These are phyloP conservation scores for Serripes groenlandicus DNA, from an alignment of 2,888 invertebrate genomes.

Conservation along the genomic window DNA sequence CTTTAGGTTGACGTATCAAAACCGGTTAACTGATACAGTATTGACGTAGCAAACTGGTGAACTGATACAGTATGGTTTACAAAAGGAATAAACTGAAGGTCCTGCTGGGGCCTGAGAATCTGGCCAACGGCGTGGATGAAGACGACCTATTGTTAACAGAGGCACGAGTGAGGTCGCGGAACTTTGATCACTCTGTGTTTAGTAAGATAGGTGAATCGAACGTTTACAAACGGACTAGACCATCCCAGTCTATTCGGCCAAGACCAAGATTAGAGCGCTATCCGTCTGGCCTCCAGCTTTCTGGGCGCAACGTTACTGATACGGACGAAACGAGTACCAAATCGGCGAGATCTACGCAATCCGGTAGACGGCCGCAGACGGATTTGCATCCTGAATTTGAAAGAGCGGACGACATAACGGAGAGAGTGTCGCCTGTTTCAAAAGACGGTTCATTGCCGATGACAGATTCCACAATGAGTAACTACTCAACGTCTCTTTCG, in stretches of 20 bases:
- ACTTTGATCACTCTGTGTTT: conserved; percentile 22
- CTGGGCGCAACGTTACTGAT: conserved; percentile 65
- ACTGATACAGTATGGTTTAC: conserved; percentile 56
- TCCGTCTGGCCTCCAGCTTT: conserved; percentile 64
- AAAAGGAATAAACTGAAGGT: conserved; percentile 53
- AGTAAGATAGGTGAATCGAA: conserved; percentile 64
- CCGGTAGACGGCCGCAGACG: neutral
- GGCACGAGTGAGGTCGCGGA: neutral
- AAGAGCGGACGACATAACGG: neutral
- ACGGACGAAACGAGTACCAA: conserved; percentile 32
- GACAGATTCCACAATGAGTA: neutral
- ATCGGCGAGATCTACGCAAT: conserved; percentile 27
- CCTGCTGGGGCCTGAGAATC: conserved; percentile 56
- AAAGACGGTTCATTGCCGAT: conserved; percentile 1
- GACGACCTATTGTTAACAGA: neutral
- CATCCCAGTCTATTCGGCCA: conserved; percentile 40
- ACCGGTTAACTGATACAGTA: neutral
- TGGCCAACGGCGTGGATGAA: conserved; percentile 5
- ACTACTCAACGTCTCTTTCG: conserved; percentile 33
- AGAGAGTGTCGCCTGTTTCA: conserved; percentile 6
- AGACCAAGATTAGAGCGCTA: conserved; percentile 50
- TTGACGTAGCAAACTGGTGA: neutral
- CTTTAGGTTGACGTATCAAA: neutral
- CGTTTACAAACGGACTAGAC: conserved; percentile 68
- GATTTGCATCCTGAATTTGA: neutral